Evolutionary conservation across 35 echinoderm and acorn worm genomes (phyloP), one percentile per base, ranked within the genome.

Genomic region (Apostichopus japonicus): DNA sequence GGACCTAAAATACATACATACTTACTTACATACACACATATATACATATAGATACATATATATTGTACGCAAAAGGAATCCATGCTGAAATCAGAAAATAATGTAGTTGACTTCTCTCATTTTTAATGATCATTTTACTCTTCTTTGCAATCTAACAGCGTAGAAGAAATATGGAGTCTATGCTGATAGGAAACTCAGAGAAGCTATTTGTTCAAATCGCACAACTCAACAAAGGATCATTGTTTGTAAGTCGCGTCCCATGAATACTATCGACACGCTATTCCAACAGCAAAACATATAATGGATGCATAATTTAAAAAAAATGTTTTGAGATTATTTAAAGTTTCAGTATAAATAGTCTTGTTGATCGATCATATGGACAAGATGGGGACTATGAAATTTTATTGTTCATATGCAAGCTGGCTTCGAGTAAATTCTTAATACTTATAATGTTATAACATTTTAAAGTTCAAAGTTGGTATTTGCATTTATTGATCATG

Each of bases 171-270:
- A 54, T 14, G 53, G 53, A 87, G 10, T 23, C 24, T 8, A 55
- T 87, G 53, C 9, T 67, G 24, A 65, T 58, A 3, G 56, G 21
- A 62, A 71, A 22, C n/a, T 16, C n/a, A 1, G 63, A 87, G 57
- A 65, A 62, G 10, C 54, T 71, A 23, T 87, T 87, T 58, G 86
- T 71, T 53, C 56, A 87, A 33, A 6, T 87, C 23, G 86, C 86
- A n/a, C 86, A 67, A 87, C 86, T 87, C 56, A 57, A 13, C 53
- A 27, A 62, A 24, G 86, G 86, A 53, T 65, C 86, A 13, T 65
- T 87, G 23, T 87, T 87, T 62, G 86, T 87, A 67, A 87, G 86
- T 79, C 33, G 33, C 33, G 33, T 44, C 33, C 2, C 0, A 44
- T 44, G 33, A 44, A 44, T 44, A 44, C 2, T 44, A 44, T 44